phyloP scores from a whole-genome alignment of 2,888 invertebrate genomes.

The Bursaphelenchus okinawaensis region DNA sequence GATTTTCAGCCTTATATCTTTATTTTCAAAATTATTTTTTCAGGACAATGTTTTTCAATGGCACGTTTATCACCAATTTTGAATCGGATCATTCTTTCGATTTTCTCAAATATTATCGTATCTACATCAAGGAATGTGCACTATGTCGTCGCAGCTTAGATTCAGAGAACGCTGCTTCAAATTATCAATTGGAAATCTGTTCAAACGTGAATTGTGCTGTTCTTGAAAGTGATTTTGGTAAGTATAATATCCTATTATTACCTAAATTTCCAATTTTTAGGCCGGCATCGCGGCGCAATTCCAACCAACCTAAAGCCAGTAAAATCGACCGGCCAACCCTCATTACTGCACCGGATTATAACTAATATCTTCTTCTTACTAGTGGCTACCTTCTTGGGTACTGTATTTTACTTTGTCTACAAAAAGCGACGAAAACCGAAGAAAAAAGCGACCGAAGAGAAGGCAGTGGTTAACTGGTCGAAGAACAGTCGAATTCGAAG shows the following conservation, averaged over 20 bases:
- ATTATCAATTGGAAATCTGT: background rate
- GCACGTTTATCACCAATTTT: slow-evolving; percentile 18
- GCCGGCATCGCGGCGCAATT: background rate
- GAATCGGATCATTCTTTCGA: slow-evolving; percentile 28
- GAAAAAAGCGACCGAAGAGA: slow-evolving; percentile 2
- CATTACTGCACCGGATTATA: background rate
- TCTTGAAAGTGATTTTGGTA: background rate
- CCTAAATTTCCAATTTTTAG: background rate
- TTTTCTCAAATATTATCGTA: slow-evolving; percentile 32
- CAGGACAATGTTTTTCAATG: slow-evolving; percentile 33
- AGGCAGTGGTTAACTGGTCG: slow-evolving; percentile 18
- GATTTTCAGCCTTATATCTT: background rate
- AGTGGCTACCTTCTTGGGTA: slow-evolving; percentile 11
- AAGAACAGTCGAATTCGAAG: slow-evolving; percentile 20
- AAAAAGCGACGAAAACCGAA: background rate
- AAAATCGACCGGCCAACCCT: background rate
- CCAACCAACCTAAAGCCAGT: background rate
- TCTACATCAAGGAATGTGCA: slow-evolving; percentile 29
- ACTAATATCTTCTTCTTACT: slow-evolving; percentile 14
- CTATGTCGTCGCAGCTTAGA: slow-evolving; percentile 19
- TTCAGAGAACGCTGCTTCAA: slow-evolving; percentile 23
- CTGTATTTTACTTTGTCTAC: background rate
- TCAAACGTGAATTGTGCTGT: background rate
- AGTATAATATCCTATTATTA: slow-evolving; percentile 1
- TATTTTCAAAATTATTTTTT: slow-evolving; percentile 1